These are phyloP conservation scores for Aphaenogaster rudis DNA, from an alignment of 1,140 invertebrate species.

Conservation along the genomic window DNA sequence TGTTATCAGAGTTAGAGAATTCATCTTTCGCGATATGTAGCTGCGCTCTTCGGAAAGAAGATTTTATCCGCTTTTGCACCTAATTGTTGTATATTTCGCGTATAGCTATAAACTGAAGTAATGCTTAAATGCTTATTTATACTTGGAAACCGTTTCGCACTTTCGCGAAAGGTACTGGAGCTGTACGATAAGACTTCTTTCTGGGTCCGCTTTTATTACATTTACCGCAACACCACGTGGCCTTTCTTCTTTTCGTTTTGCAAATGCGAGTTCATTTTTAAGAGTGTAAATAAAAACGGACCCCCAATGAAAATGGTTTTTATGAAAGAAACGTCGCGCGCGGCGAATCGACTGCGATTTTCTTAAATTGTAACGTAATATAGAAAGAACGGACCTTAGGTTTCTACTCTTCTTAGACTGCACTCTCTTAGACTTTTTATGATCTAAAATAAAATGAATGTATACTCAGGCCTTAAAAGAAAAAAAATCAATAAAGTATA, in stretches of 20 bases:
- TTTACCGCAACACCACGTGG: neutral
- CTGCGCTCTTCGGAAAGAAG: neutral
- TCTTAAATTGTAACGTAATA: conserved; percentile 29
- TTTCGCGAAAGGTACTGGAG: conserved; percentile 18
- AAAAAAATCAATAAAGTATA: neutral
- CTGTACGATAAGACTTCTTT: conserved; percentile 18
- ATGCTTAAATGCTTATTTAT: conserved; percentile 45
- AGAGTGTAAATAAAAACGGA: conserved; percentile 35
- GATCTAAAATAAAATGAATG: neutral
- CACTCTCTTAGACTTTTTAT: conserved; percentile 28
- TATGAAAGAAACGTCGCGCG: conserved; percentile 4
- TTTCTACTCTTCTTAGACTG: conserved; percentile 25
- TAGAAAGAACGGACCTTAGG: conserved; percentile 17
- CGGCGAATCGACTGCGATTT: conserved; percentile 16
- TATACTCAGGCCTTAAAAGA: neutral
- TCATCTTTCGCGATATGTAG: conserved; percentile 34
- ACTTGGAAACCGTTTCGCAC: conserved; percentile 6
- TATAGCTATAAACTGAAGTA: conserved; percentile 26
- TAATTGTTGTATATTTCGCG: neutral
- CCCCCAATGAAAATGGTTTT: neutral
- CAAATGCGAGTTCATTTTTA: conserved; percentile 17
- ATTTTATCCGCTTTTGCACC: conserved; percentile 23
- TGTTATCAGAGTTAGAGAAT: conserved; percentile 28
- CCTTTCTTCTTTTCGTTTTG: conserved; percentile 9
- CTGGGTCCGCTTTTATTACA: conserved; percentile 26